Evolutionary conservation across 2,888 invertebrate species (phyloP), one percentile per base, ranked within the genome.

Genomic region (Dryobotodes eremita): DNA sequence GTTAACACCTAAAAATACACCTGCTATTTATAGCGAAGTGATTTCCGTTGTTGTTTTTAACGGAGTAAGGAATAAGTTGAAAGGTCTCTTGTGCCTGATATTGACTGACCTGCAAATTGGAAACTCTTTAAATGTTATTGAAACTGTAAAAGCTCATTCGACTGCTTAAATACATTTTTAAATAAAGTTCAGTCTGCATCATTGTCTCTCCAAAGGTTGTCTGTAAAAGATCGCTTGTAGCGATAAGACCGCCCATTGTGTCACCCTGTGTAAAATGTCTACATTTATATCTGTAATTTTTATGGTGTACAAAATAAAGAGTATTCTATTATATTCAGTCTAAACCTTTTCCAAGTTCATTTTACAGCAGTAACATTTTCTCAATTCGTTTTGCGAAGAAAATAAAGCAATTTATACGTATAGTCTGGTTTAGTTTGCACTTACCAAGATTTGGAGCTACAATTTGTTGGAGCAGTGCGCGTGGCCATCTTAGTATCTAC

Each of bases 1-100:
- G 46, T 53, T 62, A 46, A 46, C 46, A n/a, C 4, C 0, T 17
- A 26, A 81, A 62, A 81, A 62, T 23, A 62, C 17, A 78, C 53
- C 31, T 46, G 53, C 31, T 15, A 7, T 36, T 23, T 17, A 7
- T 11, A 20, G 6, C 46, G 46, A 46, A 46, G 0, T 10, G 42
- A 26, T 26, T 23, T 15, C 7, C 20, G 3, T 17, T 68, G 5
- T 10, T 26, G 26, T 80, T 71, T 46, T n/a, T 61, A 31, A 31
- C 15, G 15, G 10, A 59, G 20, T 31, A 59, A 26, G 7, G n/a
- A 11, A 23, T 8, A 31, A 26, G 2, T 62, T 26, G 7, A 73
- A 73, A 74, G 23, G 17, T 17, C 26, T 26, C 15, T 50, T 23
- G 48, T 26, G 20, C 13, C 26, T 20, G 4, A 69, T 23, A 23